phyloP scores from a whole-genome alignment of 1,140 invertebrate species.

The Bombus superbus region DNA sequence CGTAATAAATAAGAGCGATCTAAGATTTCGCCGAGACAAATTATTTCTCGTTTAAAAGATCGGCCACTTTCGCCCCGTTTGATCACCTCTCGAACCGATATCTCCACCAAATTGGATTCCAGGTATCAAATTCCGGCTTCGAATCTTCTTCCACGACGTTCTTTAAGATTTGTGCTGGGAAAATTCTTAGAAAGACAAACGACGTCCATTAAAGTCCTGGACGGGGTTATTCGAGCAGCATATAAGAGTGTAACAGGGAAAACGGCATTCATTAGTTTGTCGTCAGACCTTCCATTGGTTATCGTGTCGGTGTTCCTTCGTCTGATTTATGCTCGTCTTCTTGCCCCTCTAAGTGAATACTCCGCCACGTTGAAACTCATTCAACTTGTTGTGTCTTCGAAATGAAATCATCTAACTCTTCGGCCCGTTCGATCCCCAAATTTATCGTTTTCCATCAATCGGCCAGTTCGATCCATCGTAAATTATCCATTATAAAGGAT shows the following conservation, averaged over 20 bases:
- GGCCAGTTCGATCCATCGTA: too few species aligned
- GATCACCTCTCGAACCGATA: not conserved
- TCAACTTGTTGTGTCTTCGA: not conserved
- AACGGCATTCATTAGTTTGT: slow-evolving; percentile 39
- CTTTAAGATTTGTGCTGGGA: not conserved
- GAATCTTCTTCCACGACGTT: not conserved
- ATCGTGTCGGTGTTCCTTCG: not conserved
- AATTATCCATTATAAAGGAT: too few species aligned
- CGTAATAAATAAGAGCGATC: not conserved
- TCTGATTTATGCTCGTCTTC: not conserved
- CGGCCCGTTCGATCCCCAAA: not conserved
- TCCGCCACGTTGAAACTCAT: not conserved
- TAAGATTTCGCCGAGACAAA: not conserved
- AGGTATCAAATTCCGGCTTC: not conserved
- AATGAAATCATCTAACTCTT: not conserved
- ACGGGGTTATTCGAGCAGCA: not conserved
- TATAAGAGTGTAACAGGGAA: slow-evolving; percentile 6
- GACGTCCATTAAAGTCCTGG: not conserved
- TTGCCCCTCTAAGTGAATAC: not conserved
- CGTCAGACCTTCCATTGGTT: slow-evolving; percentile 11
- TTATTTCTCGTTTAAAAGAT: not conserved
- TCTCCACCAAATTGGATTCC: slow-evolving; percentile 14
- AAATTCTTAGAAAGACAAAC: not conserved
- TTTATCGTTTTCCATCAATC: not conserved
- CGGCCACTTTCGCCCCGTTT: not conserved